Evolutionary conservation across 2,113 vertebrate species (phyloP), one percentile per base, ranked within the genome.

Genomic region (Ibidorhyncha struthersii): DNA sequence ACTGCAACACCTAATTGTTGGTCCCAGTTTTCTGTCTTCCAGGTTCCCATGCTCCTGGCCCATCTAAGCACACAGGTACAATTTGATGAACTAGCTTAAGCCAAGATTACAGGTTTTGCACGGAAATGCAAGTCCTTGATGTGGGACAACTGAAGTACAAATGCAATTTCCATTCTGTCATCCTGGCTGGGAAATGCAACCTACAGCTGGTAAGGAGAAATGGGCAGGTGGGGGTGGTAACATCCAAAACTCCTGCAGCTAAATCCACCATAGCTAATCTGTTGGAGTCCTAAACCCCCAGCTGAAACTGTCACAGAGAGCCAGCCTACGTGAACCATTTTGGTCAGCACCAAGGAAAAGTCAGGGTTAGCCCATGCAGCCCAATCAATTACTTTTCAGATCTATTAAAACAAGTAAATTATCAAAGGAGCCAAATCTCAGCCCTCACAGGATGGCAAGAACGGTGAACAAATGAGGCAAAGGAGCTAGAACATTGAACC

Each of bases 321-420:
- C 12, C 38, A 88, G 43, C 14, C 21, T n/a, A 5, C 25, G 30
- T 1, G 16, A 82, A 80, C 3, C 27, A 69, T 27, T 66, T 67
- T 30, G 22, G 12, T 55, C 61, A 83, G 34, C 49, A 77, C 8
- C 0, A 26, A 77, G 5, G 12, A 65, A 74, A 89, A 71, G 25
- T 29, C 5, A 0, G 6, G 20, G 2, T 56, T 56, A 38, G 20
- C 26, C 27, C 21, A 9, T 2, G 2, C 52, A 71, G 29, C 14
- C 26, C 6, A 20, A 29, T 43, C 53, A 59, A 34, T 6, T 22
- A 32, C 14, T 81, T 78, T 38, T 79, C 82, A 53, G 23, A 38
- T 71, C 47, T 59, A 59, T 52, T 74, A 67, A 52, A 74, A 22
- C 9, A 55, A 45, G 1, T 5, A 65, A 40, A 81, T 56, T 47